These are phyloP conservation scores for Apis cerana DNA, from an alignment of 1,140 invertebrate species.

Conservation along the genomic window DNA sequence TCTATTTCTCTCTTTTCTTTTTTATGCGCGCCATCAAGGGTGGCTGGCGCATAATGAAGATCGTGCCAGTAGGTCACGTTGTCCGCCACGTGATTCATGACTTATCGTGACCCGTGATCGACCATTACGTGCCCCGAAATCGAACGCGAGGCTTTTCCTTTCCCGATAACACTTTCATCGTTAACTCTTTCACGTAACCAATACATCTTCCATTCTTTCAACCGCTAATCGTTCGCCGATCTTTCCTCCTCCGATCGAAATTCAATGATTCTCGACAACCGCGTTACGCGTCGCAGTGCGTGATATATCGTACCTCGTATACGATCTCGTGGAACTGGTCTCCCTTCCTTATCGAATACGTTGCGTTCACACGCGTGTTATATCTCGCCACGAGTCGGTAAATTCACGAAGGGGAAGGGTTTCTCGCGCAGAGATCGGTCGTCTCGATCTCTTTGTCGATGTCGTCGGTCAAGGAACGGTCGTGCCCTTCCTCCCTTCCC, in stretches of 20 bases:
- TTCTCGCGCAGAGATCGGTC: constrained; percentile 24
- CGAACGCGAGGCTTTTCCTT: constrained; percentile 20
- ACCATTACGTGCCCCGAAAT: constrained; percentile 47
- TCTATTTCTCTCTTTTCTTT: background rate
- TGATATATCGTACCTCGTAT: too few relatives aligned
- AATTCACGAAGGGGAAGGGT: constrained; percentile 37
- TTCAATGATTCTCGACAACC: too few relatives aligned
- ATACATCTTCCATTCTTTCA: background rate
- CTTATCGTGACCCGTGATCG: constrained; percentile 45
- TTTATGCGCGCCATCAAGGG: constrained; percentile 34
- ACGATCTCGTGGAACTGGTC: too few relatives aligned
- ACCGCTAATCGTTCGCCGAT: background rate
- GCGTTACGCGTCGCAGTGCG: too few relatives aligned
- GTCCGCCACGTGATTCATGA: constrained; percentile 56
- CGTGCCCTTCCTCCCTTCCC: background rate
- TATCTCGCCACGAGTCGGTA: constrained; percentile 6
- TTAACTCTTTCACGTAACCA: too few relatives aligned
- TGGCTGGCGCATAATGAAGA: constrained; percentile 45
- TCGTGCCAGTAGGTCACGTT: constrained; percentile 28
- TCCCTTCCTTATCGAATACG: too few relatives aligned
- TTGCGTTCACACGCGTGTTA: constrained; percentile 22
- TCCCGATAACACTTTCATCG: background rate
- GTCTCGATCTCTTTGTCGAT: constrained; percentile 18
- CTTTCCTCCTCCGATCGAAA: too few relatives aligned
- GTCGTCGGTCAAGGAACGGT: constrained; percentile 45